Evolutionary conservation across 2,113 vertebrate genomes (phyloP), one percentile per base, ranked within the genome.

Genomic region (Aptenodytes forsteri): DNA sequence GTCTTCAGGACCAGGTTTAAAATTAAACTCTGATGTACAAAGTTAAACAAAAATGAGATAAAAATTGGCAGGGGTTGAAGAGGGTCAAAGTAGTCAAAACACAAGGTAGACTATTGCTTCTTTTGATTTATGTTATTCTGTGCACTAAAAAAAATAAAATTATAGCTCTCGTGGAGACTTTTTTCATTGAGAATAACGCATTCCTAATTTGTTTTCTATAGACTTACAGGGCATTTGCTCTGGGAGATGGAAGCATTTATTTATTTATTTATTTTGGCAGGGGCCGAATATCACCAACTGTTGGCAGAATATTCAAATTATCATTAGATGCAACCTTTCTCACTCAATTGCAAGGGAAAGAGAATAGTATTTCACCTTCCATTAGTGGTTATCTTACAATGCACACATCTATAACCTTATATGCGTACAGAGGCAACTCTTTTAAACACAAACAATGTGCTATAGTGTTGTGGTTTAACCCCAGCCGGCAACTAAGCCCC

Each of bases 1-100:
- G 99, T 99, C 99, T 99, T 90, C 98, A 95, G 96, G 87, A 98
- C 98, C 97, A 97, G 98, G 98, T 98, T 99, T 99, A 99, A 99
- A 99, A 99, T 99, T 99, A 99, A 99, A 99, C 99, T 99, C 99
- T 99, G 98, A 99, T 99, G 99, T 99, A 99, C 98, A 99, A 99
- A 99, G 99, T 99, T 99, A 99, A 99, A 99, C 98, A 98, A 98
- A 99, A 99, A 99, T 99, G 98, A 99, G 99, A 99, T 99, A 98
- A 99, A 99, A 99, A 99, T 99, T 98, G 99, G 98, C 99, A 99
- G 99, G 98, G 99, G 99, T 99, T 99, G 99, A 98, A 95, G 97
- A 98, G 98, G 98, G 98, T 98, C 97, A 98, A 96, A 98, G 97
- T 97, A 98, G 98, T 98, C 98, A 98, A 98, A 99, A 98, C 98